These are phyloP conservation scores for Chorisops tibialis DNA, from an alignment of 2,888 invertebrate genomes.

Conservation along the genomic window DNA sequence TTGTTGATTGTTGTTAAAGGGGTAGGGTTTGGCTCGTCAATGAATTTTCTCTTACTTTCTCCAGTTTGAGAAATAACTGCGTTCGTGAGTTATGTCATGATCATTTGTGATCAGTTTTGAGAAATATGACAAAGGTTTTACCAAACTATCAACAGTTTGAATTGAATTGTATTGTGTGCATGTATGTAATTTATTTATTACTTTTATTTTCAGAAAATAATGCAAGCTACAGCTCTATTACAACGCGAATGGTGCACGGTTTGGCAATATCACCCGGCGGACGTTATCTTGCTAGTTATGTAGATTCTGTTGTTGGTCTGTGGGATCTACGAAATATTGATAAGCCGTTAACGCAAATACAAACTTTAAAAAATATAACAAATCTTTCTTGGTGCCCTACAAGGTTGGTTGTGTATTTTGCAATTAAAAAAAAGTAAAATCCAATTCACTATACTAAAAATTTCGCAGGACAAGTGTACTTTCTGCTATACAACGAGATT, in stretches of 20 bases:
- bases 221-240: conserved; percentile 51
- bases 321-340: conserved; percentile 89
- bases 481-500: conserved; percentile 78
- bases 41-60: no score
- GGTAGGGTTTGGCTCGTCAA: no score
- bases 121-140: no score
- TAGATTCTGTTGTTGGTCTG: conserved; percentile 75
- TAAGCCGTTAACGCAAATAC: conserved; percentile 72
- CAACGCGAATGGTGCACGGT: conserved; percentile 80
- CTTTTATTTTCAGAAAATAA: conserved; percentile 59
- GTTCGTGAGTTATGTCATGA: no score
- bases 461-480: conserved; percentile 64
- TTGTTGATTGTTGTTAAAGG: no score
- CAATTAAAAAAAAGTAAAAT: not conserved
- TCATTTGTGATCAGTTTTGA: no score
- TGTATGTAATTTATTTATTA: not conserved
- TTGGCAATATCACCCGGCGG: conserved; percentile 75
- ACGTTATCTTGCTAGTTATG: conserved; percentile 78
- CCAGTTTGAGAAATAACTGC: no score
- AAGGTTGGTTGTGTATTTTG: conserved; percentile 49
- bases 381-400: conserved; percentile 89
- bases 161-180: no score
- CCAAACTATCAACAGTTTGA: no score
- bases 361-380: conserved; percentile 62
- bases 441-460: conserved; percentile 1